Conservation (phyloP, 1,140 invertebrate species). For the Parapsyche elsis region DNA sequence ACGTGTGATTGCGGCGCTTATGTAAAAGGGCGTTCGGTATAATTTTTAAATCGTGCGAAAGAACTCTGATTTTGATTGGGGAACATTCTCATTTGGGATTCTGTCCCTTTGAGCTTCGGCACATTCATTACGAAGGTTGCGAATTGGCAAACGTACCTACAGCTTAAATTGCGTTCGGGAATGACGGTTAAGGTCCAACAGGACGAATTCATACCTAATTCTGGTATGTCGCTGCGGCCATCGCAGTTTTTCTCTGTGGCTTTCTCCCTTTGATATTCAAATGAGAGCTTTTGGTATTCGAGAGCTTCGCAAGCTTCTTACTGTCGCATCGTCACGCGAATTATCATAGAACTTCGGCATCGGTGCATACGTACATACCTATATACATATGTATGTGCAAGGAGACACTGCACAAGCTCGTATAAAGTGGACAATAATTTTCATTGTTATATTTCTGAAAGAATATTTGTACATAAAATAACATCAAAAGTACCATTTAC, state of each 20-base stretch:
- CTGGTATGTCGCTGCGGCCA: background rate
- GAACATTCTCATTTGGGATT: background rate
- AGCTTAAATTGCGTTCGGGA: background rate
- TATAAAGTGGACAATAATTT: too few relatives aligned
- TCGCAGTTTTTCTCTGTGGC: background rate
- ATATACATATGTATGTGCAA: too few relatives aligned
- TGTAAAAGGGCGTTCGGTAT: too few relatives aligned
- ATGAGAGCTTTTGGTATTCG: slow-evolving; percentile 1
- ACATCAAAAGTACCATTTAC: too few relatives aligned
- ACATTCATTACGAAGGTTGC: background rate
- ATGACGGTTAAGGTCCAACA: background rate
- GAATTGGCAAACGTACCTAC: background rate
- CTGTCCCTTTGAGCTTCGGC: background rate
- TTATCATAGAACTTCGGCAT: background rate
- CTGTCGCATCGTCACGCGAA: background rate
- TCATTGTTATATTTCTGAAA: too few relatives aligned
- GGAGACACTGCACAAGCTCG: too few relatives aligned
- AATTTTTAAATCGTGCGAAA: too few relatives aligned
- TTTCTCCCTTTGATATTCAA: slow-evolving; percentile 24
- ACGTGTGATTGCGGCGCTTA: too few relatives aligned
- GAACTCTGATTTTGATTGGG: too few relatives aligned
- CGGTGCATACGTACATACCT: background rate
- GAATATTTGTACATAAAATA: too few relatives aligned
- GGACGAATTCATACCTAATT: background rate
- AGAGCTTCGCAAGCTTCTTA: background rate